Evolutionary conservation across 1,140 invertebrate species (phyloP).

Genomic region (Lucilia sericata): DNA sequence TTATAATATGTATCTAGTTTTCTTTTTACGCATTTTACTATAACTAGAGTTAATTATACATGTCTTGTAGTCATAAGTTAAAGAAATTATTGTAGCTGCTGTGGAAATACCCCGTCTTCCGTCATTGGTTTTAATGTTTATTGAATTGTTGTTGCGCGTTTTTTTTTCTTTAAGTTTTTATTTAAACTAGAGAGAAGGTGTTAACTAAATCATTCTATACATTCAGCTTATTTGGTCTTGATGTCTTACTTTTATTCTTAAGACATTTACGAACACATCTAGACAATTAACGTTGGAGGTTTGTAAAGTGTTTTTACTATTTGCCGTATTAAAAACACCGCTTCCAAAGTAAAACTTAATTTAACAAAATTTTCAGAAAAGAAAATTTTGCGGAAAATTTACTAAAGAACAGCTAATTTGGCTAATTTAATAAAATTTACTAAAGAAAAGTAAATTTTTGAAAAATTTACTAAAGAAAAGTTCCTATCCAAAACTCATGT

Average conservation of each 20-base stretch:
- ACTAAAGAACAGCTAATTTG: too few species aligned
- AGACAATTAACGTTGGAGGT: not conserved
- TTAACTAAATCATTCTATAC: slow-evolving; percentile 30
- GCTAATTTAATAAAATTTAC: too few species aligned
- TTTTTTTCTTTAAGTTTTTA: not conserved
- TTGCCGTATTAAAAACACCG: too few species aligned
- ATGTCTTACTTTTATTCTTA: slow-evolving; percentile 16
- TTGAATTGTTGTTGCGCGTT: not conserved
- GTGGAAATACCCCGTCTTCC: not conserved
- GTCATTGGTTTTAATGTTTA: not conserved
- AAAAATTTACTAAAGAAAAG: too few species aligned
- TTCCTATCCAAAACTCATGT: too few species aligned
- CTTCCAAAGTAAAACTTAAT: too few species aligned
- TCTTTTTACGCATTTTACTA: not conserved
- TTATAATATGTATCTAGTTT: not conserved
- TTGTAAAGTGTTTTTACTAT: not conserved
- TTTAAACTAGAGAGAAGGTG: slow-evolving; percentile 37
- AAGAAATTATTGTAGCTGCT: too few species aligned
- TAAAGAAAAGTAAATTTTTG: too few species aligned
- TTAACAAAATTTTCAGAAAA: too few species aligned
- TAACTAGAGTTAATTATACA: not conserved
- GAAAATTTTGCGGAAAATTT: too few species aligned
- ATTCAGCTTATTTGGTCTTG: not conserved
- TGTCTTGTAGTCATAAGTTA: not conserved
- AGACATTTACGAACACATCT: too few species aligned